These are phyloP conservation scores for Agrilus mali DNA, from an alignment of 2,888 invertebrate genomes.

Conservation along the genomic window DNA sequence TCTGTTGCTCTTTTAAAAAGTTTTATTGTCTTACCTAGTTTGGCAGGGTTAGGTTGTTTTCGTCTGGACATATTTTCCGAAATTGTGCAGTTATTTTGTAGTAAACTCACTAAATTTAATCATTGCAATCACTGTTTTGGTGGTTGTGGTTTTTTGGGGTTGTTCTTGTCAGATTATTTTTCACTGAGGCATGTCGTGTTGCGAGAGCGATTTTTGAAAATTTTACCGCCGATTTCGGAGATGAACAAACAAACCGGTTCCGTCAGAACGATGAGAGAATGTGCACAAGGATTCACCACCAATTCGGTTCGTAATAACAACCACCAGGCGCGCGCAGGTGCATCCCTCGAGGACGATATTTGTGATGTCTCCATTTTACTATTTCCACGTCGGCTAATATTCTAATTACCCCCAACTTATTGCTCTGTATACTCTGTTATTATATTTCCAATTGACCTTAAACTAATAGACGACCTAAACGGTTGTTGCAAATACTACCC, in stretches of 20 bases:
- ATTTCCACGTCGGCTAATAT: constrained; percentile 21
- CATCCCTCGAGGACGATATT: constrained; percentile 23
- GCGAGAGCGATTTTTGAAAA: too few species aligned
- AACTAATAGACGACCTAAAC: too few species aligned
- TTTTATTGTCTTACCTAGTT: constrained; percentile 18
- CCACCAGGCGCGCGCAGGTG: constrained; percentile 27
- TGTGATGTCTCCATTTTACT: constrained; percentile 22
- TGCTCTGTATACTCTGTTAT: too few species aligned
- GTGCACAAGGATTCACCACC: constrained; percentile 17
- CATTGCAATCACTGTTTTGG: neutral
- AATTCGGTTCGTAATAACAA: constrained; percentile 18
- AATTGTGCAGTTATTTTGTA: neutral
- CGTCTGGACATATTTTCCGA: constrained; percentile 21
- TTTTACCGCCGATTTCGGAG: too few species aligned
- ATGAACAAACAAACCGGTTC: constrained; percentile 8
- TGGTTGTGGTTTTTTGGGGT: too few species aligned
- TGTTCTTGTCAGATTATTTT: too few species aligned
- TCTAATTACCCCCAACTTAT: constrained; percentile 15
- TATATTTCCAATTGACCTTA: too few species aligned
- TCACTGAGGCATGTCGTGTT: too few species aligned
- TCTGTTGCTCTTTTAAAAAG: too few species aligned
- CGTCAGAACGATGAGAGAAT: constrained; percentile 17
- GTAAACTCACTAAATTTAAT: neutral
- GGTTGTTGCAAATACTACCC: too few species aligned
- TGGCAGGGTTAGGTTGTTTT: constrained; percentile 26